phyloP scores from a whole-genome alignment of 1,140 invertebrate genomes.

The Cotesia vestalis region DNA sequence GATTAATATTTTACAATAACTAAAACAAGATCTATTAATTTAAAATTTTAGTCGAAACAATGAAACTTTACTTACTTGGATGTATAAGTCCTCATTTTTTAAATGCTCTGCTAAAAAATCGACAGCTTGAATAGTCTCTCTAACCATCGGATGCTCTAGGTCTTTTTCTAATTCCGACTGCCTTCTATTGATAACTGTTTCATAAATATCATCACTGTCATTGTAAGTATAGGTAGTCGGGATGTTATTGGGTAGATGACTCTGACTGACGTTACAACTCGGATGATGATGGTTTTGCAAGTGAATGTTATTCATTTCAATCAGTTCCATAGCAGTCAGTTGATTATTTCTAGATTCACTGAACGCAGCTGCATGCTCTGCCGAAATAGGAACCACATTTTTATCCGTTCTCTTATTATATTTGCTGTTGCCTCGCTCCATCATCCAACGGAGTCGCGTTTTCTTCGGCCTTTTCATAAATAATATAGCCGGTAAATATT shows the following conservation, averaged over 20 bases:
- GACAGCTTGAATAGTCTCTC: conserved; percentile 96
- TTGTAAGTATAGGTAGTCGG: conserved; percentile 67
- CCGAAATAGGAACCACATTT: conserved; percentile 60
- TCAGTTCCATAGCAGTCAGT: conserved; percentile 70
- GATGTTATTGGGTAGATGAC: conserved; percentile 67
- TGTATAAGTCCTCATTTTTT: conserved; percentile 95
- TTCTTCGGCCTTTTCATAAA: conserved; percentile 93
- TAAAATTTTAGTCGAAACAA: too few relatives aligned
- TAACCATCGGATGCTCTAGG: conserved; percentile 91
- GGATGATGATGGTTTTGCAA: conserved; percentile 93
- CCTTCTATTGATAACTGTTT: conserved; percentile 65
- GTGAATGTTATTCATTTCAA: conserved; percentile 91
- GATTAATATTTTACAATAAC: neutral
- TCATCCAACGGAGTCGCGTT: conserved; percentile 93
- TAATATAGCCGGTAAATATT: conserved; percentile 86
- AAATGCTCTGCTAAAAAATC: conserved; percentile 98
- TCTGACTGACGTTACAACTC: conserved; percentile 93
- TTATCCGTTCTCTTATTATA: too few relatives aligned
- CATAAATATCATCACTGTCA: too few relatives aligned
- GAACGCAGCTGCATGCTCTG: conserved; percentile 76
- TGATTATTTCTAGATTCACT: conserved; percentile 80
- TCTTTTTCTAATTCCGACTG: conserved; percentile 74
- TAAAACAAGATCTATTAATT: too few relatives aligned
- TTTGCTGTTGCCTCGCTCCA: conserved; percentile 91
- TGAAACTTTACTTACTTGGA: conserved; percentile 76